Percentiles rank a stretch among this genome's conserved stretches.
These are phyloP conservation scores for Leucophenga montana DNA, from an alignment of 2,888 invertebrate genomes.

Conservation along the genomic window DNA sequence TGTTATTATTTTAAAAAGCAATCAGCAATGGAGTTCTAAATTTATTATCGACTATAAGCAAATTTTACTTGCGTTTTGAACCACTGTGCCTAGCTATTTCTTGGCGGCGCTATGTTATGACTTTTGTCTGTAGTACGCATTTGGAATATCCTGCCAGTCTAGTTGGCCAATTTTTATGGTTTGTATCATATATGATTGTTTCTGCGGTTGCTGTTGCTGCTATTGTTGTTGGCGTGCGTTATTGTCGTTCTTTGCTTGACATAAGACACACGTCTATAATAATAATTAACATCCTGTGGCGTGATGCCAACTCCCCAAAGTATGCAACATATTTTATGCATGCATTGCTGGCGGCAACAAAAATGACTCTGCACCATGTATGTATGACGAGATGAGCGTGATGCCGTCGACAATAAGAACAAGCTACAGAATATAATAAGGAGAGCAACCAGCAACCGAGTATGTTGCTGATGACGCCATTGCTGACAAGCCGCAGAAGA, in stretches of 20 bases:
- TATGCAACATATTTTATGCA: slow-evolving; percentile 67
- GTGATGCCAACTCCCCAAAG: slow-evolving; percentile 43
- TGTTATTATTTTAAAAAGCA: no score
- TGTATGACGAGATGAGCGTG: slow-evolving; percentile 28
- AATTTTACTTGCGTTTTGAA: background rate
- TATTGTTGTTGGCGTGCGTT: slow-evolving; percentile 27
- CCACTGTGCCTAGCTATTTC: background rate
- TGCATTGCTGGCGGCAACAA: slow-evolving; percentile 44
- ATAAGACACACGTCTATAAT: slow-evolving; percentile 67
- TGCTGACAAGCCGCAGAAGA: slow-evolving; percentile 39
- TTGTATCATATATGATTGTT: slow-evolving; percentile 7
- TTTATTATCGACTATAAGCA: no score
- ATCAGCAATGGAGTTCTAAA: no score
- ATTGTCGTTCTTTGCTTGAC: slow-evolving; percentile 38
- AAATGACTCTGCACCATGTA: slow-evolving; percentile 1
- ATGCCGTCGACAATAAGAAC: slow-evolving; percentile 27
- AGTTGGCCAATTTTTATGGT: background rate
- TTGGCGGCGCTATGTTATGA: background rate
- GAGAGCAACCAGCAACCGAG: background rate
- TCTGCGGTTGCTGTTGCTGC: background rate
- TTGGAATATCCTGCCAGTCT: background rate
- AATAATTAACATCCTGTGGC: slow-evolving; percentile 69
- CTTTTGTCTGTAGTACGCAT: background rate
- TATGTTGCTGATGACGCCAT: slow-evolving; percentile 35
- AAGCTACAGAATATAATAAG: background rate